Percentiles rank a stretch among this genome's conserved stretches.
Evolutionary conservation across 2,113 vertebrate species (phyloP).

Genomic region (Pteruthius melanotis): DNA sequence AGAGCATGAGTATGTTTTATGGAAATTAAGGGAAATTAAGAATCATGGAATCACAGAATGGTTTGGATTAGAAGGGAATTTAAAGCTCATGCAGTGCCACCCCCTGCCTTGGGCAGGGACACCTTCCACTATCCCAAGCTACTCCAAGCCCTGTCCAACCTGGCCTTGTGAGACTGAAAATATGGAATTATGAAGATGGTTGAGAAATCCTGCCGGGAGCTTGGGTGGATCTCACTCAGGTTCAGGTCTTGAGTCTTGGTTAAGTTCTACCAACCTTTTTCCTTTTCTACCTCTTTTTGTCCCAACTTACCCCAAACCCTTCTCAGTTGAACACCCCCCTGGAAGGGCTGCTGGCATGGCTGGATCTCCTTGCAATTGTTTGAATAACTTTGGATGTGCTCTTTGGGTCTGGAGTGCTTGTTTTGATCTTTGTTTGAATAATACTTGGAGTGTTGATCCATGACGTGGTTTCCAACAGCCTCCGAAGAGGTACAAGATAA

Average conservation of each 20-base stretch:
- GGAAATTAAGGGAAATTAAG: background rate
- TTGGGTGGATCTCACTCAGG: background rate
- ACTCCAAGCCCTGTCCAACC: background rate
- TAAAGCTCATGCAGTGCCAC: background rate
- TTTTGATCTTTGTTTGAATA: slow-evolving; percentile 19
- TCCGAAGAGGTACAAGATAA: background rate
- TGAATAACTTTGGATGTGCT: background rate
- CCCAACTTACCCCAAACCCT: background rate
- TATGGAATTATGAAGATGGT: background rate
- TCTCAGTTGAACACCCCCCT: background rate
- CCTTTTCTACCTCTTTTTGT: background rate
- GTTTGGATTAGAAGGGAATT: background rate
- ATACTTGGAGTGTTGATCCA: background rate
- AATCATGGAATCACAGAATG: background rate
- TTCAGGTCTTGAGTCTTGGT: background rate
- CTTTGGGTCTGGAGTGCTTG: background rate
- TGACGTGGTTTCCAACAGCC: background rate
- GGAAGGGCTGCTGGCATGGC: background rate
- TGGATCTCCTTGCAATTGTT: background rate
- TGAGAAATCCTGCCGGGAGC: accelerated
- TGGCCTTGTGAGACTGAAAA: background rate
- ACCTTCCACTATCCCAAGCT: background rate
- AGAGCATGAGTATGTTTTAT: accelerated
- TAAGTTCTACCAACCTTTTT: background rate
- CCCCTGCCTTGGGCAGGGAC: background rate